A percentile compares a stretch with the other conserved stretches of the same genome.
Conservation (phyloP, 2,888 invertebrate species). For the Pollenia griseotomentosa region DNA sequence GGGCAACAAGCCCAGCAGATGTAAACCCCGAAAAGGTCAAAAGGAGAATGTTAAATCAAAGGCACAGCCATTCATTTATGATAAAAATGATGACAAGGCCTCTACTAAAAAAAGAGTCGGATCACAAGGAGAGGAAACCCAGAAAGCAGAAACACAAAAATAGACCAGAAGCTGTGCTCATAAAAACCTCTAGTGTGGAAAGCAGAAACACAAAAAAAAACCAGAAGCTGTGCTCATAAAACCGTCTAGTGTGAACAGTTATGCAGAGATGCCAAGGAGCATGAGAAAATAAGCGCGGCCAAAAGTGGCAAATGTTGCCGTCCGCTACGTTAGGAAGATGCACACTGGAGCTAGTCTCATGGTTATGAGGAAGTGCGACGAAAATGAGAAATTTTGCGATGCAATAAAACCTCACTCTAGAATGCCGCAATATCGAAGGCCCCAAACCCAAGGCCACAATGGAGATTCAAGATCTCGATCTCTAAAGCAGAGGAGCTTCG, state of each 20-base stretch:
- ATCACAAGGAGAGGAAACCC: neutral
- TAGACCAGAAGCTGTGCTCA: too few relatives aligned
- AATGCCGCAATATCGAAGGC: neutral
- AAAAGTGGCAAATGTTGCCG: constrained; percentile 1
- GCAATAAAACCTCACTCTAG: too few relatives aligned
- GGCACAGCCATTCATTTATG: neutral
- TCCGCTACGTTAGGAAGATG: neutral
- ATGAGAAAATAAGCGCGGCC: neutral
- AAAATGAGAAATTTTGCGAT: too few relatives aligned
- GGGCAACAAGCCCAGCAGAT: too few relatives aligned
- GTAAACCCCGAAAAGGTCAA: neutral
- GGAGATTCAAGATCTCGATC: constrained; percentile 1
- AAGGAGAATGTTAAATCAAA: neutral
- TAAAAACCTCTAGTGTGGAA: too few relatives aligned
- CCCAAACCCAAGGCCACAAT: neutral
- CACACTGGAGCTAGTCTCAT: neutral
- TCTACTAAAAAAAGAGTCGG: too few relatives aligned
- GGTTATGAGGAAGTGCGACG: neutral
- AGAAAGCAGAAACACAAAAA: too few relatives aligned
- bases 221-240: neutral
- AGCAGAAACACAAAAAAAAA: too few relatives aligned
- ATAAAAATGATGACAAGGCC: neutral
- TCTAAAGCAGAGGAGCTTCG: neutral
- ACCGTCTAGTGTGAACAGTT: neutral
- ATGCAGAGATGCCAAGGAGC: neutral